phyloP scores from a whole-genome alignment of 2,888 invertebrate species.

The Syrista parreyssii region DNA sequence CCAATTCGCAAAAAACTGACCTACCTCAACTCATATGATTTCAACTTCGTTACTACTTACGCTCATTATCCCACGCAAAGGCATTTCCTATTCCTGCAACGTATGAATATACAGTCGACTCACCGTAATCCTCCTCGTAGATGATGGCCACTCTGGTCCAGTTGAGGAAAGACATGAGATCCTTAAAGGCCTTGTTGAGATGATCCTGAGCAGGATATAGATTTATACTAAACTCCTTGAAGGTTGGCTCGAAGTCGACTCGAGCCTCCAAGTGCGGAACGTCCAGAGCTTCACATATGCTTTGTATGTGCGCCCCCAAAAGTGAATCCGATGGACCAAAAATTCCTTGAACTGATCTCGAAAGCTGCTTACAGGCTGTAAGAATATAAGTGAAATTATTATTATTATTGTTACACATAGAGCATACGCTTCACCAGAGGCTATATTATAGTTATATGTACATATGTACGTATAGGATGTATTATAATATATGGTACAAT shows the following conservation, averaged over 20 bases:
- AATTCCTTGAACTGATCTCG: slow-evolving; percentile 86
- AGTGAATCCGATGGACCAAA: slow-evolving; percentile 89
- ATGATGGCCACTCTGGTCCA: slow-evolving; percentile 95
- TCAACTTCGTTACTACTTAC: too few species aligned
- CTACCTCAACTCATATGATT: too few species aligned
- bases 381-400: slow-evolving; percentile 35
- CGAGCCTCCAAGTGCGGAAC: slow-evolving; percentile 90
- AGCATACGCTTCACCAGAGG: too few species aligned
- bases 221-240: slow-evolving; percentile 85
- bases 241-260: slow-evolving; percentile 74
- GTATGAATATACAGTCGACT: slow-evolving; percentile 48
- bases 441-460: background rate
- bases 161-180: slow-evolving; percentile 87
- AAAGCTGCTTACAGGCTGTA: slow-evolving; percentile 85
- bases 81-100: accelerated
- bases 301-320: slow-evolving; percentile 85
- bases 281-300: slow-evolving; percentile 88
- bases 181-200: slow-evolving; percentile 85
- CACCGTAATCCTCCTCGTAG: slow-evolving; percentile 92
- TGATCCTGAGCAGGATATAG: slow-evolving; percentile 86
- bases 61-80: too few species aligned
- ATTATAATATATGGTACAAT: background rate
- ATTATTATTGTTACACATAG: too few species aligned
- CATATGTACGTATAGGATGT: background rate
- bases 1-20: too few species aligned